Evolutionary conservation across 1,140 invertebrate genomes (phyloP), one percentile per base, ranked within the genome.

Genomic region (Steinernema feltiae): DNA sequence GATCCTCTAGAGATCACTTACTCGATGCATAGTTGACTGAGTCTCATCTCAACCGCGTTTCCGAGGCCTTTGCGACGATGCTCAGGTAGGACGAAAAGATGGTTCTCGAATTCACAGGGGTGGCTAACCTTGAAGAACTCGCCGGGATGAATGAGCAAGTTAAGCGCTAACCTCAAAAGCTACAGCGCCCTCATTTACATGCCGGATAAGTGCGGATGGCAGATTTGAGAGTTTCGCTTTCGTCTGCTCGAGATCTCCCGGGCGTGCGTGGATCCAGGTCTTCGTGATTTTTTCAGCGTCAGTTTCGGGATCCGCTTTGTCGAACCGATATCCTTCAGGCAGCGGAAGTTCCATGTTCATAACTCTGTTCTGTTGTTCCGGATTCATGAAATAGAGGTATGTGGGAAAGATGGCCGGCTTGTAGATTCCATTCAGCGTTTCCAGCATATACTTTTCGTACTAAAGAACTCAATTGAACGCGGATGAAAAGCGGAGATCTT

Each of bases 201-300:
- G 48, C 12, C 75, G 63, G 7, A 78, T 32, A 21, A 74, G 72
- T n/a, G 71, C 53, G 1, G 77, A 78, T 30, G 77, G 77, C 24
- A 78, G 46, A 74, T 35, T n/a, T 24, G 29, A 32, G 32, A 76
- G 48, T 53, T 74, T 76, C 35, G 75, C 35, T n/a, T 53, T 17
- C 32, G 77, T 78, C 70, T 78, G 74, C 27, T 76, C 77, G 1
- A 77, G 70, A 63, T 78, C 77, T 15, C 74, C 75, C 24, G 63
- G 75, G 24, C 48, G 48, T 7, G 77, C 77, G 32, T 78, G 77
- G n/a, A 69, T 77, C 77, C 77, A 78, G 15, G 77, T 78, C n/a
- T 70, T 73, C 24, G 73, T 78, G 29, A 78, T 73, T 1, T 32
- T 48, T 32, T 78, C 74, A 27, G 74, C 75, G 29, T 78, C 77